A percentile compares a stretch with the other conserved stretches of the same genome.
Evolutionary conservation across 2,888 invertebrate genomes (phyloP).

Genomic region (Aspidiotus destructor): DNA sequence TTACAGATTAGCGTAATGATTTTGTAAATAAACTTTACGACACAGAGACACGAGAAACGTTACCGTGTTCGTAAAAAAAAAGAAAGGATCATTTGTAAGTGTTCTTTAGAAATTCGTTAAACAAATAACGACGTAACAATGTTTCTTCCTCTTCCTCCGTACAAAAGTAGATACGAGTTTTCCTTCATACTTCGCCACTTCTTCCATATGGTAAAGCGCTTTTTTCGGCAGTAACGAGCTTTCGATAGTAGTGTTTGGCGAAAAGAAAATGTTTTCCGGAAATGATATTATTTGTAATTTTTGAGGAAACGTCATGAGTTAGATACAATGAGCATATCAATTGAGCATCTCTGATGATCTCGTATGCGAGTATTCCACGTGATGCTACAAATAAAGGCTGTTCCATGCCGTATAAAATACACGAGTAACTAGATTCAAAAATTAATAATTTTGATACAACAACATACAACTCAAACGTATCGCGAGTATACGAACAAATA

Average conservation of each 20-base stretch:
- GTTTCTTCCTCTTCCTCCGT: not conserved
- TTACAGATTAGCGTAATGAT: conserved; percentile 2
- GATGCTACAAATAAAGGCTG: no score
- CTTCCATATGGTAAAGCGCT: not conserved
- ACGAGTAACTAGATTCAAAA: no score
- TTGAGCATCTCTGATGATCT: no score
- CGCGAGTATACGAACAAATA: no score
- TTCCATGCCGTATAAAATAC: no score
- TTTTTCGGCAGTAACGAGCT: conserved; percentile 2
- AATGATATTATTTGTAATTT: not conserved
- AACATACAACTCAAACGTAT: no score
- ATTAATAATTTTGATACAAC: no score
- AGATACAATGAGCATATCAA: not conserved
- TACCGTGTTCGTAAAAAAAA: not conserved
- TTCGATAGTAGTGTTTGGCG: not conserved
- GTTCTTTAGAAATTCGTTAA: not conserved
- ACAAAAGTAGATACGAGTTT: no score
- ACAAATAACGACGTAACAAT: not conserved
- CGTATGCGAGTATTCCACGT: no score
- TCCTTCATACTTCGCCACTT: no score
- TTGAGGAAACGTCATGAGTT: not conserved
- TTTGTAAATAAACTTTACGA: conserved; percentile 4
- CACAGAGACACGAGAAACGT: not conserved
- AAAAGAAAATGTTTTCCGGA: not conserved
- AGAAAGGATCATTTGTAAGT: not conserved